Percentiles rank a stretch among this genome's conserved stretches.
Conservation (phyloP, 2,797 vertebrate genomes). For the Macrochelys suwanniensis region DNA sequence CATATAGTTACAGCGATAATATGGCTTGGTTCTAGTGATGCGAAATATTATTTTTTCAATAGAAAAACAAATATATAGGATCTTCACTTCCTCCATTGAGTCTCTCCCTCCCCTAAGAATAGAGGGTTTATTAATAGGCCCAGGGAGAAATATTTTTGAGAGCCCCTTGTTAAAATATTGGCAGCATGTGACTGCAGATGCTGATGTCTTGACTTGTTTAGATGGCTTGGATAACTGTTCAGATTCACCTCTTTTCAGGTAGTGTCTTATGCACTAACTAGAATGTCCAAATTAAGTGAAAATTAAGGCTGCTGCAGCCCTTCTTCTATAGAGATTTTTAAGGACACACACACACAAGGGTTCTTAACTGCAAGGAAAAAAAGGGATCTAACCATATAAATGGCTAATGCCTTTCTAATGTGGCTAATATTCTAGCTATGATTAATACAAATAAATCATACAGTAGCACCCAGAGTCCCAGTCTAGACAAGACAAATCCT, state of each 20-base stretch:
- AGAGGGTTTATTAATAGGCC: not conserved
- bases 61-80: not conserved
- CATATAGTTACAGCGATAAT: not conserved
- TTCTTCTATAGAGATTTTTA: too few relatives aligned
- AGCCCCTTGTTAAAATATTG: not conserved
- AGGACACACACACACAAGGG: too few relatives aligned
- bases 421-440: not conserved
- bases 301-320: too few relatives aligned
- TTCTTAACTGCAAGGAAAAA: too few relatives aligned
- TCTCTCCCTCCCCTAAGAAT: not conserved
- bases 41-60: not conserved
- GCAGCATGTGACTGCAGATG: not conserved
- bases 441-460: not conserved
- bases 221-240: too few relatives aligned
- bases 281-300: too few relatives aligned
- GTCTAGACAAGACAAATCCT: not conserved
- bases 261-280: too few relatives aligned
- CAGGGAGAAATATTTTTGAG: not conserved
- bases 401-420: not conserved
- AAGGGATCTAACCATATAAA: too few relatives aligned
- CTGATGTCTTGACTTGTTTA: too few relatives aligned
- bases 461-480: not conserved
- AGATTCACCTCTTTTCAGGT: too few relatives aligned
- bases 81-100: not conserved
- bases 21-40: fast-evolving